Base-by-base conservation (phyloP, 2,888 invertebrate species). In the Timema podura region DNA sequence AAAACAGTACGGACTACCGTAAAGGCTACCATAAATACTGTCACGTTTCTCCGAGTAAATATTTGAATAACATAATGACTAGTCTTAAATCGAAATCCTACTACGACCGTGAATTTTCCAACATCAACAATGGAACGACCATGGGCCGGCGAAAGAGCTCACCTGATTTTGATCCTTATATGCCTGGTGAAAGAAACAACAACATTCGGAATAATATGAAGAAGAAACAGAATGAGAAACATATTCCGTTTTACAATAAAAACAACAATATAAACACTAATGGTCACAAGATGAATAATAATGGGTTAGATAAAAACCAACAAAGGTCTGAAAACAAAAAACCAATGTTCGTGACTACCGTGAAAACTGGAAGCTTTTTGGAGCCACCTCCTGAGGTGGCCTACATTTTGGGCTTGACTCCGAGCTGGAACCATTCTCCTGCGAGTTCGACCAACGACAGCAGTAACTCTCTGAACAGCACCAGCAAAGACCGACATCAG, bases 371-470 rank as follows among this genome's bases (percentile, higher is more conserved):
- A 5, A 87, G 89, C 76, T 93, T 93, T 79, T 81, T 93, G 74
- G 88, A 90, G 77, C 93, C 93, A 6, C 91, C 92, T 0, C 88
- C 88, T n/a, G 88, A 88, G 77, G 81, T 89, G 61, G 90, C 91
- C 8, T 80, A 82, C 7, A 82, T 89, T n/a, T 82, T 90, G 30
- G 89, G 89, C 0, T 82, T 89, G 70, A 81, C 83, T 70, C 75
- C 82, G 71, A 67, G 30, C 45, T 11, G 67, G 47, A 49, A 54
- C 15, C 66, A 51, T 9, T 64, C 72, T 13, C 48, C 57, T 10
- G 74, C 76, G 76, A 83, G 74, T 81, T 83, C 79, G 79, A 82
- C 65, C 72, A 79, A 68, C 77, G 77, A 66, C 79, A 81, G 73
- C 76, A 78, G 77, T 71, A 68, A 77, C 15, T 79, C 78, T 74